Base-by-base conservation (phyloP, 2,888 invertebrate species). In the Himalopsyche kuldschensis region DNA sequence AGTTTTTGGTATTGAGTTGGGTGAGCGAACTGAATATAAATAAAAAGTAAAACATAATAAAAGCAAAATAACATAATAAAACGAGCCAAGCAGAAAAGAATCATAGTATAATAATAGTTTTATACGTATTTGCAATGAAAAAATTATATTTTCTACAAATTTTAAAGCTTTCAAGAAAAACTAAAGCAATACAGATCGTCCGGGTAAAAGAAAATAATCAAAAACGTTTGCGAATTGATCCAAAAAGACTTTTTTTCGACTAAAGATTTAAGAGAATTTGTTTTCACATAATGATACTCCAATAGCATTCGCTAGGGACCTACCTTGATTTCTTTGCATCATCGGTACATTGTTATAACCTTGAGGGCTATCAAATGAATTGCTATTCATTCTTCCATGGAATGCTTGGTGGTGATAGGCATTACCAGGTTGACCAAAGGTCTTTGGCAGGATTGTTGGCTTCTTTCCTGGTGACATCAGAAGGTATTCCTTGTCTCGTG, bases 391-490 rank as follows among this genome's bases (percentile, higher is more conserved):
- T 6, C 79, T 48, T 31, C 75, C 78, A 15, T 80, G 78, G 41
- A 83, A 84, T 31, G 83, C 82, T 10, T 84, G 82, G 30, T 83
- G 79, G 31, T 78, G 78, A 77, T 83, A 84, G 10, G 79, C 47
- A 46, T 83, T 83, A 4, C 47, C 63, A 17, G 55, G 35, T 41
- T 84, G 83, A 4, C 80, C 69, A 41, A 79, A 83, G 31, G 76
- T 84, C 63, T 86, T 86, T 4, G 86, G 86, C 17, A 86, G 75
- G n/a, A 86, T 76, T 3, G 83, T 84, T 11, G 86, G 84, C 80
- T 86, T 86, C 75, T 86, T 84, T 75, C 82, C 82, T 35, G 86
- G 86, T 5, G 84, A 80, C 86, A 86, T 86, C 24, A 86, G 83
- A 30, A 86, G 63, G 47, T 86, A 86, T 48, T 86, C 86, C 55